Evolutionary conservation across 1,140 invertebrate species (phyloP).

Genomic region (Fopius arisanus): DNA sequence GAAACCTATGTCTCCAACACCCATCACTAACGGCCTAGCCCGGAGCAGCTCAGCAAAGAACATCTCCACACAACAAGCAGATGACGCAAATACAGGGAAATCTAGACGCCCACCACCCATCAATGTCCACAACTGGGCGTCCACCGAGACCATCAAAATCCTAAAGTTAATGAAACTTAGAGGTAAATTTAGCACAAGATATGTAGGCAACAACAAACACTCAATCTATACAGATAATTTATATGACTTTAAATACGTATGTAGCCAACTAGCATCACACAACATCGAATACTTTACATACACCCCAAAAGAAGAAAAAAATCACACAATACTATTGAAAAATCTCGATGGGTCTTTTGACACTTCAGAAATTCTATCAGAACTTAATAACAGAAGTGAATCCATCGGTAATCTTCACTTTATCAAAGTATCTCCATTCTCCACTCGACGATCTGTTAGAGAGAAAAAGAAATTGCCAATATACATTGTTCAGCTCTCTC

Average conservation of each 20-base stretch:
- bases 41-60: neutral
- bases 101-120: constrained; percentile 9
- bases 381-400: neutral
- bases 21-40: neutral
- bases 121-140: neutral
- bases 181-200: neutral
- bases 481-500: constrained; percentile 10
- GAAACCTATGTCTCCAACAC: neutral
- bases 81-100: neutral
- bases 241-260: neutral
- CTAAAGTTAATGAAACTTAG: neutral
- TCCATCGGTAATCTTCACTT: neutral
- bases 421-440: neutral
- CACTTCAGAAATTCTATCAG: neutral
- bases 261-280: neutral
- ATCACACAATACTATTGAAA: constrained; percentile 14
- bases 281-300: constrained; percentile 19
- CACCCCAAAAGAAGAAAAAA: constrained; percentile 4
- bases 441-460: neutral
- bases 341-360: neutral
- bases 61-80: neutral
- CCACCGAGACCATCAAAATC: neutral
- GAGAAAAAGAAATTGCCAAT: constrained; percentile 10
- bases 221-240: neutral
- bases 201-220: constrained; percentile 7